phyloP scores from a whole-genome alignment of 2,888 invertebrate species.

The Clunio marinus region DNA sequence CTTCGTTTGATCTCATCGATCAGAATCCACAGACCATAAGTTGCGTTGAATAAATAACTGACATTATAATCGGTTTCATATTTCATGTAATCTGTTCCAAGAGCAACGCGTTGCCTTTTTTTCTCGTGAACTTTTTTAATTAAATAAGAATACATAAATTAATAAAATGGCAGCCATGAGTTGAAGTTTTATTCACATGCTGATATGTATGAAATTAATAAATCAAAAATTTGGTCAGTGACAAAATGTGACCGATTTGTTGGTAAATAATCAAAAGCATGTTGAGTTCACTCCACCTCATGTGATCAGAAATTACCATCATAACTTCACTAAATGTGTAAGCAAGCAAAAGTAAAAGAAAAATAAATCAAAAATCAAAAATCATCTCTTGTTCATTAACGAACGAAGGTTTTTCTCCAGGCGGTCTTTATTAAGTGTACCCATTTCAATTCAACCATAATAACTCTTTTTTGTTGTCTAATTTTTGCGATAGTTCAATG shows the following conservation, averaged over 20 bases:
- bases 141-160: neutral
- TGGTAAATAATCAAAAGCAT: no score
- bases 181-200: no score
- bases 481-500: neutral
- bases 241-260: neutral
- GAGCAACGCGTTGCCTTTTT: neutral
- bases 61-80: no score
- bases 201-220: neutral
- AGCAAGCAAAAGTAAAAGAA: no score
- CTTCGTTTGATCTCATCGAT: neutral
- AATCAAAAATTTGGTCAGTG: neutral
- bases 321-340: no score
- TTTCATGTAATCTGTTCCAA: conserved; percentile 1
- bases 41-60: neutral
- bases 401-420: neutral
- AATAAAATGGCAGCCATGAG: no score
- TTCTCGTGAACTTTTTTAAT: neutral
- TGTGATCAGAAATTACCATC: no score
- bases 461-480: neutral
- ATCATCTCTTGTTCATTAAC: neutral
- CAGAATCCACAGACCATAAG: neutral
- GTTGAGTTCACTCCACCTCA: no score
- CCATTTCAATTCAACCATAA: neutral
- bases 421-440: neutral
- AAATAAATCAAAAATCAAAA: conserved; percentile 12